Evolutionary conservation across 2,113 vertebrate genomes (phyloP).

Genomic region (Candoia aspera): DNA sequence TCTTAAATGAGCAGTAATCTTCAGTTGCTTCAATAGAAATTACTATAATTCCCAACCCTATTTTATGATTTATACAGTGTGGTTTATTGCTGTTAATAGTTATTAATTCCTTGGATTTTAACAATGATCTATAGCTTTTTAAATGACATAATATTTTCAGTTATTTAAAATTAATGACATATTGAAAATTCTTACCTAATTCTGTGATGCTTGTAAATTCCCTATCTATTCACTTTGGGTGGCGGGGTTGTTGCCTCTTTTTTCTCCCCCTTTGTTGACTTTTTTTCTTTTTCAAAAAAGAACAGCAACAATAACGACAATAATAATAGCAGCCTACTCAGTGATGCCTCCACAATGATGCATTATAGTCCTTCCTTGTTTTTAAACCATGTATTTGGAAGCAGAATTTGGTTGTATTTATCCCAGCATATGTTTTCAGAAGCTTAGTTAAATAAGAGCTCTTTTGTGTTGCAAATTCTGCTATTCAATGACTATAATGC

Average conservation of each 20-base stretch:
- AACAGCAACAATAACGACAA: no score
- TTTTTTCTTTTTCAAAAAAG: background rate
- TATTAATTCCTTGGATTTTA: background rate
- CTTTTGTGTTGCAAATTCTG: no score
- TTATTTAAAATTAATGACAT: background rate
- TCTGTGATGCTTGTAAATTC: background rate
- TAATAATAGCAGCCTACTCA: background rate
- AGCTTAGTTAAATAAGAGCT: no score
- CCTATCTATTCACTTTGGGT: background rate
- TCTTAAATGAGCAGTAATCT: background rate
- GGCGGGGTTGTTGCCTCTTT: background rate
- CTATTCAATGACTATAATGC: no score
- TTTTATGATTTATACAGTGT: background rate
- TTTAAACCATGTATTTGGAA: no score
- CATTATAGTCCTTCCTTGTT: no score
- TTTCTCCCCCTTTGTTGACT: background rate
- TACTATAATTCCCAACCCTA: background rate
- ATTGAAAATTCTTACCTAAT: background rate
- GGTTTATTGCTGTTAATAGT: background rate
- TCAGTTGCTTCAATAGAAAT: background rate
- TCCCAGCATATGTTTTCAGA: no score
- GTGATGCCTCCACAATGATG: background rate
- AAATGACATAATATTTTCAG: background rate
- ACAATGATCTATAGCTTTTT: background rate
- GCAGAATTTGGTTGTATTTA: no score